Evolutionary conservation across 2,113 vertebrate species (phyloP).

Genomic region (Salvelinus fontinalis): DNA sequence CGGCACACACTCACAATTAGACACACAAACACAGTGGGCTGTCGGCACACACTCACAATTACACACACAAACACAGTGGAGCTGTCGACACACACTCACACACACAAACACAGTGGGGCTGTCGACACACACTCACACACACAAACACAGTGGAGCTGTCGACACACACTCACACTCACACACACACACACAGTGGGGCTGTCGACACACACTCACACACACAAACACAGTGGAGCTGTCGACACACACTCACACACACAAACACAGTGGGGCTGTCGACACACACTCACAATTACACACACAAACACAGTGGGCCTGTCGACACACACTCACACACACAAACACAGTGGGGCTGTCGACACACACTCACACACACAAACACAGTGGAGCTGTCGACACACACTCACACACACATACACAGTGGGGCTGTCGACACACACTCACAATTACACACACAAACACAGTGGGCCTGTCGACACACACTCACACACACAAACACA

Average conservation of each 20-base stretch:
- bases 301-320: conserved; percentile 63
- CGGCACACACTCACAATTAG: conserved; percentile 67
- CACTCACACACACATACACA: conserved; percentile 50
- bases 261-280: conserved; percentile 40
- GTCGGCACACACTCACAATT: neutral
- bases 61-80: too few species aligned
- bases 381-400: neutral
- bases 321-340: conserved; percentile 68
- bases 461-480: too few species aligned
- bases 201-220: conserved; percentile 41
- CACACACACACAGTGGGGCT: conserved; percentile 32
- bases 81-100: neutral
- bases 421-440: conserved; percentile 70
- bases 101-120: conserved; percentile 33
- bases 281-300: conserved; percentile 39
- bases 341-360: conserved; percentile 18
- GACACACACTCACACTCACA: conserved; percentile 13
- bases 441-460: conserved; percentile 58
- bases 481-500: too few species aligned
- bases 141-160: conserved; percentile 60
- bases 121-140: conserved; percentile 41
- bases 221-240: conserved; percentile 60
- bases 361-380: too few species aligned
- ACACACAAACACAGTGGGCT: conserved; percentile 42
- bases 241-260: conserved; percentile 15